Base-by-base conservation (phyloP, 2,797 vertebrate genomes). In the Malacoctenus gilli region DNA sequence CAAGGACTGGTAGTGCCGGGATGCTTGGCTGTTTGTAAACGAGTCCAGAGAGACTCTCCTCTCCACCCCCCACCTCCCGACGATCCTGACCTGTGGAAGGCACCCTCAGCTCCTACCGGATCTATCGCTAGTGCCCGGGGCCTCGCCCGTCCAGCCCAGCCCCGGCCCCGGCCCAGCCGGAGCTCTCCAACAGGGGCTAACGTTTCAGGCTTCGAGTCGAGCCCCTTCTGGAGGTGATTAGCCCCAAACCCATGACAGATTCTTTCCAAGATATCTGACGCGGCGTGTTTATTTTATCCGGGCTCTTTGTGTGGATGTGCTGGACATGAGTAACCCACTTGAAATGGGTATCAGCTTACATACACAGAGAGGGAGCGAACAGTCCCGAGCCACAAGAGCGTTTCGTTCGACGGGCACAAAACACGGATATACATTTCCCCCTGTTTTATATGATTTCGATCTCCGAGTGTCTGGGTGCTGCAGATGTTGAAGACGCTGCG, bases 171-270 rank as follows among this genome's bases (percentile, higher is more conserved):
- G 70, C 82, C 79, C 74, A 75, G 58, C 61, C 80, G 58, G 72
- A n/a, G 55, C 87, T 91, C 88, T 95, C 94, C 91, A 92, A 91
- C 91, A 94, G 93, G 80, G 95, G 95, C 94, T 98, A 95, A 95
- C 95, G 89, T 98, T 98, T 96, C 97, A 98, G 93, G 93, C 93
- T 94, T 93, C 91, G 91, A 94, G 93, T 95, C 92, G 91, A 94
- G 94, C 93, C 94, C 95, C 96, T 98, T 98, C 96, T 99, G 97
- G 96, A 99, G 96, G 95, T 98, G 95, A 99, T 99, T 99, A 99
- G 95, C 94, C 93, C 85, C 95, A 96, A 98, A 98, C 95, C 94
- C 96, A 95, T 97, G 96, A 98, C 97, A 99, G 97, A 99, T 99
- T 97, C 95, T 96, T 98, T 96, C 96, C 95, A 95, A 98, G 97